Base-by-base conservation (phyloP, 2,888 invertebrate genomes). In the Agrotis segetum region DNA sequence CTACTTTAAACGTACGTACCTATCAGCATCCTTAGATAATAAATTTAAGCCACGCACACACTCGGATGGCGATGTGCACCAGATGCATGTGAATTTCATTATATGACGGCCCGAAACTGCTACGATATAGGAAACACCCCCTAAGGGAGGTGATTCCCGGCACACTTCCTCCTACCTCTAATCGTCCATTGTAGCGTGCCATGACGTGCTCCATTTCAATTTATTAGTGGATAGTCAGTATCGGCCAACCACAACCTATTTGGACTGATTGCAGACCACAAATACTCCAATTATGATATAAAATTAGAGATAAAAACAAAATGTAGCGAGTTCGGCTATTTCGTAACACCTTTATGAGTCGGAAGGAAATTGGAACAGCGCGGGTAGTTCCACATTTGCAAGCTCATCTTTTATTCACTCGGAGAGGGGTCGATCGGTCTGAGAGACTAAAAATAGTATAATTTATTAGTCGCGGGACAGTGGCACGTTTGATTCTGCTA, bases 351-450 rank as follows among this genome's bases (percentile, higher is more conserved):
- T 78, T 47, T 47, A 74, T 63, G 61, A 58, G 46, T 68, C 21
- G 24, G 52, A 74, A 66, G 56, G 47, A 67, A 56, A 64, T 68
- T 66, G 66, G 60, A 66, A 72, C 44, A 53, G 52, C 50, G 62
- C 53, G 47, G 66, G 68, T 63, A 74, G 69, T 78, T 85, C 79
- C 81, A 84, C 84, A 88, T 91, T 90, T 88, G 87, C 88, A 86
- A 87, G 59, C 85, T 88, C 87, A 91, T 92, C 83, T 90, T 88
- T 91, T 90, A 92, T 92, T 92, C 89, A 91, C 88, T 62, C 77
- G 63, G 66, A 66, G 70, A 75, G 71, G 84, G 86, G 81, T 87
- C 83, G 85, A 84, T 84, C 83, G 83, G 77, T 79, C 78, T 65
- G 71, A 79, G 80, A 80, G 62, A 56, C 73, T 88, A 88, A 85